Conservation (phyloP, 2,888 invertebrate genomes). For the Abrostola tripartita region DNA sequence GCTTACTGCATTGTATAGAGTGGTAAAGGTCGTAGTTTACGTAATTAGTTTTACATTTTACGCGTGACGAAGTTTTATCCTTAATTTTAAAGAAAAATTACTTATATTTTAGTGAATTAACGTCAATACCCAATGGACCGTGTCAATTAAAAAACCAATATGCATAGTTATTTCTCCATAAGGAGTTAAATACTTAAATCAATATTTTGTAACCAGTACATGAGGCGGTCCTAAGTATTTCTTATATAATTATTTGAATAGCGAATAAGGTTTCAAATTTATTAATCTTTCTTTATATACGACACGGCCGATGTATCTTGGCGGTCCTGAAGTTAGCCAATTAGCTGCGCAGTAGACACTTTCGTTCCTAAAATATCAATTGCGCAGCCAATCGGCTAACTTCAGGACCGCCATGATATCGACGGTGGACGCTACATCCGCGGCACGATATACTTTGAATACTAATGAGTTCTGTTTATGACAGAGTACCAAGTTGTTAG, state of each 20-base stretch:
- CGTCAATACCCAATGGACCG: no score
- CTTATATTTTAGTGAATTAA: neutral
- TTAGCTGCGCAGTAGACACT: no score
- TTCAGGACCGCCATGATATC: no score
- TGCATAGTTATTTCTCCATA: no score
- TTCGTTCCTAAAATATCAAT: no score
- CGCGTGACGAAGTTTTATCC: slow-evolving; percentile 1
- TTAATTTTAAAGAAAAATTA: neutral
- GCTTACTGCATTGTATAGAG: slow-evolving; percentile 35
- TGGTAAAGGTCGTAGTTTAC: slow-evolving; percentile 6
- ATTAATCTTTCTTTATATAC: slow-evolving; percentile 34
- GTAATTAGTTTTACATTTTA: neutral
- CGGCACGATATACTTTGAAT: slow-evolving; percentile 29
- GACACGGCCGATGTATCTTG: no score
- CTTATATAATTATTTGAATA: slow-evolving; percentile 25
- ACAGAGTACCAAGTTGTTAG: neutral
- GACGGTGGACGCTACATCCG: slow-evolving; percentile 29
- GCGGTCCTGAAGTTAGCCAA: no score
- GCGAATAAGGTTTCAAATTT: slow-evolving; percentile 40
- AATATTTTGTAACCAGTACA: no score
- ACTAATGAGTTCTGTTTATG: slow-evolving; percentile 42
- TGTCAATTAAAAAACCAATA: no score
- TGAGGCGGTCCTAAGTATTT: neutral
- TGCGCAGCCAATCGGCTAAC: no score
- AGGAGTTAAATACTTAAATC: no score